Conservation (phyloP, 2,888 invertebrate species). For the Meta bourneti region DNA sequence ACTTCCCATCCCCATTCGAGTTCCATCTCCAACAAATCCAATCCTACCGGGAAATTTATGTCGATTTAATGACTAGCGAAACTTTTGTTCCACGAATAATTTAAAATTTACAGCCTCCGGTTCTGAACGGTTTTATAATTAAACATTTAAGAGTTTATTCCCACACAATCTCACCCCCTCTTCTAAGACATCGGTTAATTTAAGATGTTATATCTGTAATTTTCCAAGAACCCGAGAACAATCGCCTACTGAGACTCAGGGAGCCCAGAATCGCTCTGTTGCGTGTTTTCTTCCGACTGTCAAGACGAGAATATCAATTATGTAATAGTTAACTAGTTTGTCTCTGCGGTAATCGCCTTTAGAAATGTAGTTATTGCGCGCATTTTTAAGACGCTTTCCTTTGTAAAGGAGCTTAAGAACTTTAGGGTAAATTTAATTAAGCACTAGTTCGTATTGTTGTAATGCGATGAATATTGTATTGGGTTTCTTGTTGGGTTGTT, state of each 20-base stretch:
- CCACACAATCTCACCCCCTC: neutral
- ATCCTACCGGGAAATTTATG: conserved; percentile 58
- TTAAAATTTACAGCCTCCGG: conserved; percentile 39
- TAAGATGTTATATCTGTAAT: neutral
- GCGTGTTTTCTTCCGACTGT: neutral
- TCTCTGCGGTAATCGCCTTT: neutral
- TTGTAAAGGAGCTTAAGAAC: too few relatives aligned
- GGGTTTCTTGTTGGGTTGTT: neutral
- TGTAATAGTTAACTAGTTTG: neutral
- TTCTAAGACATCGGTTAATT: neutral
- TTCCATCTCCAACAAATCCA: conserved; percentile 21
- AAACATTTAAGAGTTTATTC: conserved; percentile 40
- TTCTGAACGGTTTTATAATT: conserved; percentile 44
- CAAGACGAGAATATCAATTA: neutral
- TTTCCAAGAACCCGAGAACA: neutral
- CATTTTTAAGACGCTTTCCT: neutral
- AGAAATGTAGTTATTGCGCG: neutral
- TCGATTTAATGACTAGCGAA: conserved; percentile 54
- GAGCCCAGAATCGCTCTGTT: neutral
- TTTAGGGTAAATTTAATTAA: neutral
- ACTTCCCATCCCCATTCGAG: neutral
- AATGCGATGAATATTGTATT: neutral
- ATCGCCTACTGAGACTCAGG: neutral
- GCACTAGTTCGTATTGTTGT: neutral
- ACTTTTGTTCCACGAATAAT: conserved; percentile 36